phyloP scores from a whole-genome alignment of 2,113 vertebrate species.

The Vulpes ferrilata region DNA sequence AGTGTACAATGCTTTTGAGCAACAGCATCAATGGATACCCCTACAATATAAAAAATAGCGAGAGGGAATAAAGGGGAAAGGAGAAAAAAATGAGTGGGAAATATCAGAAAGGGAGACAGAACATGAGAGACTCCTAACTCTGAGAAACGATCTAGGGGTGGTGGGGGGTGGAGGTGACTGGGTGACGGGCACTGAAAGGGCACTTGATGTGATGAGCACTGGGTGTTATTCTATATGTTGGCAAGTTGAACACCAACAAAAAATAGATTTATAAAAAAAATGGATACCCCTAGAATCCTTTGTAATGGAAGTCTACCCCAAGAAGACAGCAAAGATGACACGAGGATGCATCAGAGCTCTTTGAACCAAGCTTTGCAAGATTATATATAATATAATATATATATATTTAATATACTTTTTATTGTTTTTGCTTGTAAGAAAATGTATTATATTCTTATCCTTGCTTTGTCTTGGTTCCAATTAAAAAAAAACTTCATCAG shows the following conservation, averaged over 20 bases:
- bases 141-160: too few species aligned
- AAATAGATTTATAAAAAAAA: too few species aligned
- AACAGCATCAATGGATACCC: rapidly evolving
- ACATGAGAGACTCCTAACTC: too few species aligned
- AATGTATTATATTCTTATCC: background rate
- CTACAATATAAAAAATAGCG: background rate
- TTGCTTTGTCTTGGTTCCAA: background rate
- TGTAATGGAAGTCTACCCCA: background rate
- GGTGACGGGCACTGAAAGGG: too few species aligned
- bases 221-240: too few species aligned
- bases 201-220: too few species aligned
- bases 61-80: too few species aligned
- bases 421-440: background rate
- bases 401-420: background rate
- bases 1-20: background rate
- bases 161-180: too few species aligned
- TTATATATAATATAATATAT: background rate
- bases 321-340: background rate
- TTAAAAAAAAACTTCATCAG: background rate
- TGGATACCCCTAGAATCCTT: background rate
- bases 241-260: too few species aligned
- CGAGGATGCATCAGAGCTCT: background rate
- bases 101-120: too few species aligned
- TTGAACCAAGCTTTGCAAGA: background rate
- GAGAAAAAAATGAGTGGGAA: too few species aligned